Evolutionary conservation across 2,113 vertebrate species (phyloP).

Genomic region (Pagrus major): DNA sequence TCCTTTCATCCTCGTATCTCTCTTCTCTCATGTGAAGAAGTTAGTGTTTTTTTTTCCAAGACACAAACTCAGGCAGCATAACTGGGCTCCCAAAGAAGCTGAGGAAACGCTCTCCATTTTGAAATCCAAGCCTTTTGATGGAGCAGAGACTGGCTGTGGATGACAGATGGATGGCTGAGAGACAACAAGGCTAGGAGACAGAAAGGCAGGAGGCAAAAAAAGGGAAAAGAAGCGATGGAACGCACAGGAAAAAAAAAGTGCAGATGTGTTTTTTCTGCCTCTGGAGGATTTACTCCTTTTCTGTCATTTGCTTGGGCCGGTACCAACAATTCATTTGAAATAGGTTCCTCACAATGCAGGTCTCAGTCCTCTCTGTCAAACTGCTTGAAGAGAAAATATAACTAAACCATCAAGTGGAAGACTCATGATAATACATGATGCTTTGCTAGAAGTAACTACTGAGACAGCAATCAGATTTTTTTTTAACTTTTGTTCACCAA

Average conservation of each 20-base stretch:
- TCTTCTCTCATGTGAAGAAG: conserved; percentile 44
- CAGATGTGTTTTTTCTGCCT: conserved; percentile 12
- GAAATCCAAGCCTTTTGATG: conserved; percentile 80
- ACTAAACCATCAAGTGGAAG: not conserved
- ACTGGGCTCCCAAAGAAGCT: conserved; percentile 39
- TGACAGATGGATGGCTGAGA: conserved; percentile 65
- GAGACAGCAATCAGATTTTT: not conserved
- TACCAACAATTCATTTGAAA: conserved; percentile 29
- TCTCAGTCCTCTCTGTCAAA: conserved; percentile 21
- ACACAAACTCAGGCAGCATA: conserved; percentile 39
- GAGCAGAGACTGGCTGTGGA: conserved; percentile 57
- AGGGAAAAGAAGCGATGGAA: conserved; percentile 10
- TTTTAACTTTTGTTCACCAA: not conserved
- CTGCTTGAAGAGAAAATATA: not conserved
- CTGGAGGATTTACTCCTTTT: conserved; percentile 28
- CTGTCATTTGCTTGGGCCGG: conserved; percentile 6
- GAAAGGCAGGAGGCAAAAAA: conserved; percentile 7
- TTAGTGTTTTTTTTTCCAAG: conserved; percentile 20
- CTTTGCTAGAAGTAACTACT: not conserved
- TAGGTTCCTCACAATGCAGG: conserved; percentile 18
- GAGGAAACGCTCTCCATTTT: conserved; percentile 69
- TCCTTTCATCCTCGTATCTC: conserved; percentile 24
- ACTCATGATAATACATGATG: not conserved
- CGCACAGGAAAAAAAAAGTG: not conserved
- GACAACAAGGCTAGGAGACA: conserved; percentile 51